A percentile compares a stretch with the other conserved stretches of the same genome.
phyloP scores from a whole-genome alignment of 2,797 vertebrate species.

The Anguilla marmorata region DNA sequence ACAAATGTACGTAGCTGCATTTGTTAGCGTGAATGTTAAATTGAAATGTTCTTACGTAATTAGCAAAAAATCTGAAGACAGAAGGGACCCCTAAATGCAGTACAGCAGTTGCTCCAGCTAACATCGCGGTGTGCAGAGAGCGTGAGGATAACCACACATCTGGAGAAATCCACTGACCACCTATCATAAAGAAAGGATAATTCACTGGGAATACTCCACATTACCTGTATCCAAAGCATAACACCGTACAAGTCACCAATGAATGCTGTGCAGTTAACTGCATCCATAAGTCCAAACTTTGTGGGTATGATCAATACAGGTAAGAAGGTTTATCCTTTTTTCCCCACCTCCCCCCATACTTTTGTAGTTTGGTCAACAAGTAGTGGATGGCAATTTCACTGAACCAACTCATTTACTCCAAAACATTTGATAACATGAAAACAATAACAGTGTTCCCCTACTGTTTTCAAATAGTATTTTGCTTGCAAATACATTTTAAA shows the following conservation, averaged over 20 bases:
- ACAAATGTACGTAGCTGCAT: conserved; percentile 72
- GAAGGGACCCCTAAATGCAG: conserved; percentile 56
- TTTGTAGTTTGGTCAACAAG: conserved; percentile 10
- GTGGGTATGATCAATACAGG: conserved; percentile 15
- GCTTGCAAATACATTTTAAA: conserved; percentile 13
- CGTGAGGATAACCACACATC: conserved; percentile 51
- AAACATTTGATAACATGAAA: neutral
- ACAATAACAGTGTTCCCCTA: conserved; percentile 3
- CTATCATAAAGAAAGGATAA: conserved; percentile 36
- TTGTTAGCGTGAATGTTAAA: conserved; percentile 63
- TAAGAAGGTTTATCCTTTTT: neutral
- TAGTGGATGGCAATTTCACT: conserved; percentile 3
- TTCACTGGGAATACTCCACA: conserved; percentile 6
- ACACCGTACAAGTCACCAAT: conserved; percentile 16
- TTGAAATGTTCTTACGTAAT: conserved; percentile 64
- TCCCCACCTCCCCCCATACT: neutral
- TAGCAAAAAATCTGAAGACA: conserved; percentile 63
- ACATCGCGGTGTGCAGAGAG: conserved; percentile 49
- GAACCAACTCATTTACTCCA: neutral
- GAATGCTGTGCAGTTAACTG: conserved; percentile 22
- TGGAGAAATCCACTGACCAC: conserved; percentile 49
- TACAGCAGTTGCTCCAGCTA: conserved; percentile 49
- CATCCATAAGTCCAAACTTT: conserved; percentile 23
- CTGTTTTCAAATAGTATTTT: neutral
- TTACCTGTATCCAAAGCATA: conserved; percentile 32